Base-by-base conservation (phyloP, 2,797 vertebrate genomes). In the Anguilla pacifica region DNA sequence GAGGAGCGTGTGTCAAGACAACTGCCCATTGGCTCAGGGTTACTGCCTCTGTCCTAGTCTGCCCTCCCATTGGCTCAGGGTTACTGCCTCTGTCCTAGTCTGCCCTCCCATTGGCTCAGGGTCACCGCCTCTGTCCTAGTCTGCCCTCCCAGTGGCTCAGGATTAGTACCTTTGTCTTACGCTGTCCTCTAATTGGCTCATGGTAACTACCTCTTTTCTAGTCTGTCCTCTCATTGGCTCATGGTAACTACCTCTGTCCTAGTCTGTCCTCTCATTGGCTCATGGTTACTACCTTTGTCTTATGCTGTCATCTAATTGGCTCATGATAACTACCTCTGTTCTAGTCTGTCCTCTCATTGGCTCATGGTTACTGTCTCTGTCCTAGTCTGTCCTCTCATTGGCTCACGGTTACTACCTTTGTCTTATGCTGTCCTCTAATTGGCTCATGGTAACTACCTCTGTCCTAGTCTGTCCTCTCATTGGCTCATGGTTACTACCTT, bases 1-100 rank as follows among this genome's bases (percentile, higher is more conserved):
- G 22, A 89, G 86, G 85, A 79, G 85, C 79, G 5, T n/a, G 35
- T 13, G 28, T 7, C 10, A 22, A 59, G 22, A 70, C 19, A 70
- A 70, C 59, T 84, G 15, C 11, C 2, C 39, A 39, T 39, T 39
- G 9, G 67, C 3, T 31, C 31, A 9, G 1, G 35, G 10, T 43
- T 22, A 35, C n/a, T 31, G 35, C 28, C 70, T 55, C 46, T n/a
- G 35, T 17, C 70, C 31, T 35, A 72, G 9, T 31, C 70, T 64
- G 22, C 4, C 22, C 61, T 64, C 22, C 5, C 3, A 64, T 64
- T n/a, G 61, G 22, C 11, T 64, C 22, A 25, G 25, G 22, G 61
- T 64, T n/a, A 64, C 22, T 64, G 22, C 3, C 61, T 51, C 39
- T 22, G 28, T 28, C 57, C 13, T 61, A 35, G 17, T 39, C 11